Base-by-base conservation (phyloP, 2,797 vertebrate species). In the Epinephelus awoara region DNA sequence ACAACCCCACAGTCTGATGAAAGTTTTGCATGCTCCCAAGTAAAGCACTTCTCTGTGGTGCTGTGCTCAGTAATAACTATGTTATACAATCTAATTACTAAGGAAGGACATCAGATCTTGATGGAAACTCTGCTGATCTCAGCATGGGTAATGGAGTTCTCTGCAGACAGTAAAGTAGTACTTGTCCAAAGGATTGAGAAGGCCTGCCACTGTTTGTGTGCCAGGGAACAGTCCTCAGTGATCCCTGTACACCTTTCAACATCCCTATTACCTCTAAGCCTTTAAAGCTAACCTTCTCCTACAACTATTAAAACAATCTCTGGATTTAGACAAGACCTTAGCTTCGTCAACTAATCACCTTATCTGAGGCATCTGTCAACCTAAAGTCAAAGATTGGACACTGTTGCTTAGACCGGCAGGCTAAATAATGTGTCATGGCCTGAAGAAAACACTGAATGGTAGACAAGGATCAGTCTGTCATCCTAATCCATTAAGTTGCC, bases 291-390 rank as follows among this genome's bases (percentile, higher is more conserved):
- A 88, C 89, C 90, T 90, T 89, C 82, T 82, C 69, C 77, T 78
- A 78, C 87, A 88, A 87, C 90, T 88, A 93, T 94, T 94, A 94
- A 93, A 93, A 81, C 90, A 61, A 91, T 93, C 92, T 88, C 75
- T 72, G 86, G 87, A 84, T 91, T 93, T 90, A 79, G 68, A 87
- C 77, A 75, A 83, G 86, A 81, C 78, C 83, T 34, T 40, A 50
- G 80, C 74, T 65, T 44, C 29, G 61, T 85, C 72, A 75, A 79
- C 82, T 89, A 89, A 94, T 91, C 89, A 87, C 84, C 88, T 91
- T 92, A 93, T 85, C 75, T 44, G 5, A 77, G 75, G 77, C 84
- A 84, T 87, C 83, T 85, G 80, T 86, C 85, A 80, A 57, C 55
- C 80, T 84, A 62, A 79, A 88, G 47, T 79, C 46, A 77, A 76